Conservation (phyloP, 1,140 invertebrate genomes). For the Lepidurus arcticus region DNA sequence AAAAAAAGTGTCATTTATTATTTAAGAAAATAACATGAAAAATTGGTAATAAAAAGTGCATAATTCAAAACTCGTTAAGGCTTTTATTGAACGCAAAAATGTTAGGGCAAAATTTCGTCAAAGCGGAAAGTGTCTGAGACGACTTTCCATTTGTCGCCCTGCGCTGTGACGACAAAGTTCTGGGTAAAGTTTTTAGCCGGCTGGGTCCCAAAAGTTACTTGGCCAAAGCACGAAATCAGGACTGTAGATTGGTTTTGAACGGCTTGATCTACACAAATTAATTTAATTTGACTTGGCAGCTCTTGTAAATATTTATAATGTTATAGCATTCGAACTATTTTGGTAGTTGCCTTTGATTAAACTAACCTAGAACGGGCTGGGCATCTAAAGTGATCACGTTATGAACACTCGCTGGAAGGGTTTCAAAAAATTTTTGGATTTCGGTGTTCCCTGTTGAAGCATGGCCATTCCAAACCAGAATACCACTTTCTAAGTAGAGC, state of each 20-base stretch:
- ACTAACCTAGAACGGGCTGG: constrained; percentile 63
- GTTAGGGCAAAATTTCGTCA: constrained; percentile 50
- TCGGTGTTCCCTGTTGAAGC: constrained; percentile 61
- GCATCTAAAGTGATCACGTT: constrained; percentile 64
- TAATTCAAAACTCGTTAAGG: neutral
- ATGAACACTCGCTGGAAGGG: constrained; percentile 65
- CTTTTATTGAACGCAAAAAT: constrained; percentile 8
- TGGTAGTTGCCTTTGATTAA: neutral
- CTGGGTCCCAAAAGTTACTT: constrained; percentile 57
- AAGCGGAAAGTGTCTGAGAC: constrained; percentile 73
- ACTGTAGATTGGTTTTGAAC: constrained; percentile 63
- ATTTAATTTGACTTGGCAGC: no score
- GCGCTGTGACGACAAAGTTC: constrained; percentile 71
- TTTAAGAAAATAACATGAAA: neutral
- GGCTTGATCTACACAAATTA: constrained; percentile 45
- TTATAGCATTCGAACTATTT: constrained; percentile 7
- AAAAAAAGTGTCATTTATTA: constrained; percentile 14
- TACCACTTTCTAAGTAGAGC: constrained; percentile 70
- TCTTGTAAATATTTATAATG: no score
- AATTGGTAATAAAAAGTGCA: constrained; percentile 20
- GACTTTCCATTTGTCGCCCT: constrained; percentile 82
- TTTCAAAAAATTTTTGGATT: constrained; percentile 71
- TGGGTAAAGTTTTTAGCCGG: constrained; percentile 63
- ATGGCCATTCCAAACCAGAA: constrained; percentile 81
- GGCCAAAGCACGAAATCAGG: constrained; percentile 66